Base-by-base conservation (phyloP, 2,113 vertebrate species). In the Pterocles orientalis region DNA sequence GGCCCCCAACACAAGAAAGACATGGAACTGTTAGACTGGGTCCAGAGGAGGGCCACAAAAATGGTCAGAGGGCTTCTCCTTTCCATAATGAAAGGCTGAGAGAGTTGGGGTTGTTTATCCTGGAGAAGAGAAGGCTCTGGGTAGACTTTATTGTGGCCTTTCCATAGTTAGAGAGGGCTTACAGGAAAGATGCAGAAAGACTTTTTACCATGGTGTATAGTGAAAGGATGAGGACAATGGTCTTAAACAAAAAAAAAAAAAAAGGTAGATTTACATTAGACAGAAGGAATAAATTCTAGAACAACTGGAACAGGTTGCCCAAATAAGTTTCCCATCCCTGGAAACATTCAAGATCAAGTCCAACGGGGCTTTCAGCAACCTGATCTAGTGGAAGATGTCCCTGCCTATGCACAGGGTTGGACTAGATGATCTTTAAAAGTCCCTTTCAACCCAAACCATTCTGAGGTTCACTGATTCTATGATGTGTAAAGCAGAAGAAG, bases 181-280 rank as follows among this genome's bases (percentile, higher is more conserved):
- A 51, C 26, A 65, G 58, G 58, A 65, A 57, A 84, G 43, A 19
- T 10, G 12, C 15, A 51, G 48, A 26, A 34, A 50, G 15, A 45
- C 21, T 48, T 50, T 69, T 62, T 69, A 24, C 10, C 6, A 34
- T 19, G 16, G 9, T 2, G 1, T 36, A 14, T 34, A 19, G 21
- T 16, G 19, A n/a, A 36, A 72, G 12, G 14, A 48, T 1, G 1
- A 7, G 34, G 3, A 4, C 50, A 71, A 43, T 2, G 3, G 8
- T 39, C 66, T 85, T 31, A 72, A 91, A 60, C 33, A n/a, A 36
- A 62, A 41, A 14, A 41, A 41, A 14, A 41, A 41, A 77, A 70
- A 7, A 76, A 7, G n/a, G 19, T 41, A 66, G 19, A 57, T 57
- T 36, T 33, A 78, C 15, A 26, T 50, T 36, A 64, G 43, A 71